These are phyloP conservation scores for Ephialtes manifestator DNA, from an alignment of 2,888 invertebrate species.

Conservation along the genomic window DNA sequence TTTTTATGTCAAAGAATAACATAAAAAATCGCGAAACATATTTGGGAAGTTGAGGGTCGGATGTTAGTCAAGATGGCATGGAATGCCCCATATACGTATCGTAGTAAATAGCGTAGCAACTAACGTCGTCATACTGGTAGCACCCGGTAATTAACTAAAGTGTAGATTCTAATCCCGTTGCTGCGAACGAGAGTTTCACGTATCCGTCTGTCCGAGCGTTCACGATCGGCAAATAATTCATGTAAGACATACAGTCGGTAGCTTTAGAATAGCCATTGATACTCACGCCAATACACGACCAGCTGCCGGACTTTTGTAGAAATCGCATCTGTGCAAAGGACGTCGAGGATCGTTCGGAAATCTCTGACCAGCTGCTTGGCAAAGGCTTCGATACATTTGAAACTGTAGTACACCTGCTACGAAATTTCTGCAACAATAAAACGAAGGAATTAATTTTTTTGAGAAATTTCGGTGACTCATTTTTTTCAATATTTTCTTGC, in stretches of 20 bases:
- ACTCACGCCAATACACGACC: conserved; percentile 94
- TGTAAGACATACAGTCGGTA: conserved; percentile 31
- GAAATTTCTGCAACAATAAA: conserved; percentile 92
- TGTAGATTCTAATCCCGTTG: conserved; percentile 66
- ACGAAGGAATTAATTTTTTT: background rate
- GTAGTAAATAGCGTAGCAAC: conserved; percentile 54
- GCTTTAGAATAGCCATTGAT: conserved; percentile 28
- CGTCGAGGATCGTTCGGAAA: conserved; percentile 90
- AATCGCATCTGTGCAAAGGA: conserved; percentile 96
- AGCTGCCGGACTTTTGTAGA: conserved; percentile 95
- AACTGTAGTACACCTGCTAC: conserved; percentile 97
- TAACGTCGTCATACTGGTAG: conserved; percentile 53
- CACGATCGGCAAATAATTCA: conserved; percentile 58
- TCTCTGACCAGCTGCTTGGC: conserved; percentile 93
- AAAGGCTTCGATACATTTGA: conserved; percentile 95
- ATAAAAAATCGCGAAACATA: no score
- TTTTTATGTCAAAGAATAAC: no score
- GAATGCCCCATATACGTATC: background rate
- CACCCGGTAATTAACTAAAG: conserved; percentile 66
- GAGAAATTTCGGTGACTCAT: background rate
- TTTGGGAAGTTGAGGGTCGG: no score
- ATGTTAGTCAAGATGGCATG: no score
- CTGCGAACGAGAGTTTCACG: conserved; percentile 47
- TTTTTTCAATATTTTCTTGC: background rate
- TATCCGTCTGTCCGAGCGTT: conserved; percentile 41